These are phyloP conservation scores for Eclectus roratus DNA, from an alignment of 2,113 vertebrate species.

Conservation along the genomic window DNA sequence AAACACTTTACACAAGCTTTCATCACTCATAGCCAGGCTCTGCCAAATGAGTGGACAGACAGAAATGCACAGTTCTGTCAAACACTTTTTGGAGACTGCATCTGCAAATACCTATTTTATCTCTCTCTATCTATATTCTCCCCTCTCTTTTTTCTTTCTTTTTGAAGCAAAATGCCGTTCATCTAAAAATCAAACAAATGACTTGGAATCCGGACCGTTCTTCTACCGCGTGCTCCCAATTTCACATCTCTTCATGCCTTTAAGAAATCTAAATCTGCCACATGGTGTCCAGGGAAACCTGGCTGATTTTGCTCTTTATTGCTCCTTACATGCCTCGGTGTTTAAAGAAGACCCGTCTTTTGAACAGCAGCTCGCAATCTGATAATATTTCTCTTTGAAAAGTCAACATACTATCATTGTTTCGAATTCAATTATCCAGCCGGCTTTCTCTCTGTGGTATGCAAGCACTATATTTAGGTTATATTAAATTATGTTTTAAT, in stretches of 20 bases:
- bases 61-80: background rate
- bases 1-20: background rate
- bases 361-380: slow-evolving; percentile 61
- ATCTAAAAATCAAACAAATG: slow-evolving; percentile 1
- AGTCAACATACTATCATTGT: slow-evolving; percentile 66
- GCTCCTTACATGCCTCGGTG: slow-evolving; percentile 22
- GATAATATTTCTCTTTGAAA: slow-evolving; percentile 70
- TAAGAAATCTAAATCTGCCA: slow-evolving; percentile 30
- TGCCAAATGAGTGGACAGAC: rapidly evolving
- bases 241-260: background rate
- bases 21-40: background rate
- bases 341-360: slow-evolving; percentile 53
- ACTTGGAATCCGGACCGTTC: background rate
- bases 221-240: background rate
- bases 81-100: background rate
- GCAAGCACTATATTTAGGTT: slow-evolving; percentile 63
- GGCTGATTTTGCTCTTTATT: slow-evolving; percentile 49
- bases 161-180: background rate
- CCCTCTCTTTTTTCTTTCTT: background rate
- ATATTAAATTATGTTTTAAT: slow-evolving; percentile 77
- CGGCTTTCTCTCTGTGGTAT: slow-evolving; percentile 44
- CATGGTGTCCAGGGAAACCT: slow-evolving; percentile 1
- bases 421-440: slow-evolving; percentile 61
- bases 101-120: background rate
- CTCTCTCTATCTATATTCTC: background rate